Evolutionary conservation across 2,888 invertebrate genomes (phyloP).

Genomic region (Dermolepida albohirtum): DNA sequence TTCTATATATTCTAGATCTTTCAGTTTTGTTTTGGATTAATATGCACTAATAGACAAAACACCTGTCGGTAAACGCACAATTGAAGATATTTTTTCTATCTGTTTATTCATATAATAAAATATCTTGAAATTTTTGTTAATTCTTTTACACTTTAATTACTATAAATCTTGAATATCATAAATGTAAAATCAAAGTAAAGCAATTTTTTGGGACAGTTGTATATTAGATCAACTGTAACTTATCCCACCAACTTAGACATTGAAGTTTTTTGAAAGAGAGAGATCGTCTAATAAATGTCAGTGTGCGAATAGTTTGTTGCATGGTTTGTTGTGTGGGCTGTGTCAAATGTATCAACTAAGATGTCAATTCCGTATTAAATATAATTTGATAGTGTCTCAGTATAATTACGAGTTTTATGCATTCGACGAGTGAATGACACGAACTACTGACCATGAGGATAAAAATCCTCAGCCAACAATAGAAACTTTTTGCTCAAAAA

Average conservation of each 20-base stretch:
- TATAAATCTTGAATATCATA: background rate
- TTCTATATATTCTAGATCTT: constrained; percentile 32
- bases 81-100: no score
- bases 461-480: constrained; percentile 47
- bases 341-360: constrained; percentile 33
- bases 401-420: constrained; percentile 33
- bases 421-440: constrained; percentile 44
- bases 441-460: constrained; percentile 47
- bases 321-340: constrained; percentile 32
- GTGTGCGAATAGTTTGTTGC: constrained; percentile 29
- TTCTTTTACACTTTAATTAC: background rate
- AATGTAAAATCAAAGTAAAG: no score
- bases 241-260: no score
- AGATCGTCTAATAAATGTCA: constrained; percentile 37
- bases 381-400: constrained; percentile 27
- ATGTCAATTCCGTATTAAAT: constrained; percentile 36
- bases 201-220: background rate
- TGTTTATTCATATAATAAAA: no score
- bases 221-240: constrained; percentile 8
- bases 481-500: constrained; percentile 47
- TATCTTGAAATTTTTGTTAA: no score
- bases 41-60: no score
- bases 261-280: constrained; percentile 21
- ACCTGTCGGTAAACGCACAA: background rate
- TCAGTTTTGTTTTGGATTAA: no score